A percentile compares a stretch with the other conserved stretches of the same genome.
Conservation (phyloP, 2,113 vertebrate species). For the Suncus etruscus region DNA sequence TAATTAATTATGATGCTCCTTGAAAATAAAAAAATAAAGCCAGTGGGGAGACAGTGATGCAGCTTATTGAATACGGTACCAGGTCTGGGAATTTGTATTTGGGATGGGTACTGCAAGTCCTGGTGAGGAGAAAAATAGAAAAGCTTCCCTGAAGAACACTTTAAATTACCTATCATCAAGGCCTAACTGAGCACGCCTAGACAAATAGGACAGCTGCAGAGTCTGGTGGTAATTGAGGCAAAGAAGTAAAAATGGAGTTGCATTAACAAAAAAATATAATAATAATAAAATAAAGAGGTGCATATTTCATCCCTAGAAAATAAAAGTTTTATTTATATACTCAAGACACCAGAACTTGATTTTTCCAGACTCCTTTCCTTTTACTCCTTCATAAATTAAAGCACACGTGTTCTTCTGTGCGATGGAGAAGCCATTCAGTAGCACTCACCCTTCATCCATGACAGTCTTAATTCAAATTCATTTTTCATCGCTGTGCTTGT, state of each 20-base stretch:
- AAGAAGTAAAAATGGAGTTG: slow-evolving; percentile 80
- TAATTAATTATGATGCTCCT: slow-evolving; percentile 54
- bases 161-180: slow-evolving; percentile 85
- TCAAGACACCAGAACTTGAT: neutral
- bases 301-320: slow-evolving; percentile 76
- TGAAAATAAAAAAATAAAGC: slow-evolving; percentile 74
- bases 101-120: slow-evolving; percentile 71
- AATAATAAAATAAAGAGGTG: neutral
- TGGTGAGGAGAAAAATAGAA: slow-evolving; percentile 60
- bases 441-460: neutral
- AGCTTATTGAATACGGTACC: neutral
- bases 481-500: slow-evolving; percentile 54
- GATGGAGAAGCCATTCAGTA: neutral
- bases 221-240: slow-evolving; percentile 78
- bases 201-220: slow-evolving; percentile 74
- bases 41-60: neutral
- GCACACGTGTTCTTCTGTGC: slow-evolving; percentile 19
- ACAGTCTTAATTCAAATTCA: neutral
- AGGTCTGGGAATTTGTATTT: slow-evolving; percentile 83
- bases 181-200: slow-evolving; percentile 80
- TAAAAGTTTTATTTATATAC: slow-evolving; percentile 67
- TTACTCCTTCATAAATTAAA: slow-evolving; percentile 41
- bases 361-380: slow-evolving; percentile 38
- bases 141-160: slow-evolving; percentile 79
- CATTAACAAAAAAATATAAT: slow-evolving; percentile 52